phyloP scores from a whole-genome alignment of 1,140 invertebrate genomes.

The Laupala kohalensis region DNA sequence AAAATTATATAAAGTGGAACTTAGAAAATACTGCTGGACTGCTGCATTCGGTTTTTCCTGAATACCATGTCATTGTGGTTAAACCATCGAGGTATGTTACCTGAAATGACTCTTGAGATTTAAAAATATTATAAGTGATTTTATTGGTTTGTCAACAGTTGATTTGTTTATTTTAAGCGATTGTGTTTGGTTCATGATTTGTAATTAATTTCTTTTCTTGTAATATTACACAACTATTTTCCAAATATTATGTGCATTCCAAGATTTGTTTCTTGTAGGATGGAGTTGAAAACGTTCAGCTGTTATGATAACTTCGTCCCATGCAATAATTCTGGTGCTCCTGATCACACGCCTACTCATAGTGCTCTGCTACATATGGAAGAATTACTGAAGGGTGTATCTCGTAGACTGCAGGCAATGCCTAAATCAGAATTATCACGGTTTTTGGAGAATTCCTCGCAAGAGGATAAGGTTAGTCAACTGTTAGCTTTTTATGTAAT shows the following conservation, averaged over 20 bases:
- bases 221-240: background rate
- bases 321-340: conserved; percentile 56
- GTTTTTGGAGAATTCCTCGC: no score
- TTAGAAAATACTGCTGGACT: conserved; percentile 55
- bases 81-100: conserved; percentile 43
- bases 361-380: conserved; percentile 55
- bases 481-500: no score
- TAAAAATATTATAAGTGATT: background rate
- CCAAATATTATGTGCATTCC: background rate
- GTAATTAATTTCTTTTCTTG: no score
- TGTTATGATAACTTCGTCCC: conserved; percentile 79
- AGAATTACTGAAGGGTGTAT: conserved; percentile 33
- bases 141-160: no score
- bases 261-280: conserved; percentile 35
- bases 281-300: conserved; percentile 68
- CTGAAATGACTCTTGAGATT: background rate
- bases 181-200: background rate
- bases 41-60: conserved; percentile 51
- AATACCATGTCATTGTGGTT: conserved; percentile 57
- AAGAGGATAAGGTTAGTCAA: no score
- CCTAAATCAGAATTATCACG: conserved; percentile 31
- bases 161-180: background rate
- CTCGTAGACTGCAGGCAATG: conserved; percentile 36
- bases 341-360: conserved; percentile 52
- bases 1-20: conserved; percentile 60